These are phyloP conservation scores for Pseudomugil tenellus DNA, from an alignment of 2,797 vertebrate species.

Conservation along the genomic window DNA sequence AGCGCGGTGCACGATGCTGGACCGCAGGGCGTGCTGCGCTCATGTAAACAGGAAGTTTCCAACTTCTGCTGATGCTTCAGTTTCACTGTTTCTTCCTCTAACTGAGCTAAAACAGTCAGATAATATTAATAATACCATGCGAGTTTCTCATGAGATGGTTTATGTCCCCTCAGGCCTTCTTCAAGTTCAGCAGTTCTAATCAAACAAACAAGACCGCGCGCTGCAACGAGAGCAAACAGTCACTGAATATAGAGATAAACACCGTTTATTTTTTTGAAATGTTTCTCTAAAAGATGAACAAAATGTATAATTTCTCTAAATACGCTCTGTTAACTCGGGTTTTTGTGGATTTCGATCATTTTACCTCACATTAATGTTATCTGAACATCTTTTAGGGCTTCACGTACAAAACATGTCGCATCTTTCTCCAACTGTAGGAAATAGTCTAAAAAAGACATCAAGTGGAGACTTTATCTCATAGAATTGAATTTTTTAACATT, in stretches of 20 bases:
- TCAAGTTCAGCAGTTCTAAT: not conserved
- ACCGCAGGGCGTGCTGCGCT: not conserved
- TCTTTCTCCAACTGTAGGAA: not conserved
- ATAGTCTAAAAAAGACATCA: not conserved
- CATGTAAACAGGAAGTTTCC: not conserved
- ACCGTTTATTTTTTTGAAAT: not conserved
- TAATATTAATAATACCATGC: not conserved
- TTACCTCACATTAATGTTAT: not conserved
- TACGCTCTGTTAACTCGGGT: no score
- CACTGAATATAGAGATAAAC: not conserved
- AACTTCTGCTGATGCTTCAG: not conserved
- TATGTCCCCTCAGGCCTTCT: not conserved
- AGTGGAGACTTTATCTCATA: not conserved
- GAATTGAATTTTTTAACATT: not conserved
- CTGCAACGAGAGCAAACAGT: not conserved
- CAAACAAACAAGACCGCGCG: not conserved
- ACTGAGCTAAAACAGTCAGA: not conserved
- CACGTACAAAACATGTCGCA: not conserved
- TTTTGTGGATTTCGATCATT: not conserved
- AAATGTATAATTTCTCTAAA: no score
- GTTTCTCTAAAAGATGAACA: not conserved
- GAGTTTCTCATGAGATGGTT: not conserved
- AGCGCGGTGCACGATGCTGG: not conserved
- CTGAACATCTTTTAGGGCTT: not conserved
- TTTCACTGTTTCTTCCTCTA: not conserved